These are phyloP conservation scores for Chitala chitala DNA, from an alignment of 2,113 vertebrate species.

Conservation along the genomic window DNA sequence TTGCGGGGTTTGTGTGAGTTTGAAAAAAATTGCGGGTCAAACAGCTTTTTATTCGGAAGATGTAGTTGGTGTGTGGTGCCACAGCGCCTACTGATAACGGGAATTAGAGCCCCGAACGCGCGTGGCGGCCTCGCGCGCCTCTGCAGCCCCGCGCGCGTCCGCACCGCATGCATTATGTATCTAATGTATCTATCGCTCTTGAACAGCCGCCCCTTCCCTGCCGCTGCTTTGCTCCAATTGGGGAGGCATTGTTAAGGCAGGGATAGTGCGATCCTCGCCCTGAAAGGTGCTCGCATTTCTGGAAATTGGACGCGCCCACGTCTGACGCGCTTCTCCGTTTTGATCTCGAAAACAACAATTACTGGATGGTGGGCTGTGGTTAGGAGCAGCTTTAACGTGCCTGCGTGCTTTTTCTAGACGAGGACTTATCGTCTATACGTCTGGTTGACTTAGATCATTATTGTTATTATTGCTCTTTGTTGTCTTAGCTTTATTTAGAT, in stretches of 20 bases:
- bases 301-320: not conserved
- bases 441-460: not conserved
- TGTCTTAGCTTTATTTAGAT: not conserved
- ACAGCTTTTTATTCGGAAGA: conserved; percentile 19
- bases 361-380: not conserved
- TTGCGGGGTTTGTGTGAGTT: not conserved
- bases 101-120: not conserved
- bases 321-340: not conserved
- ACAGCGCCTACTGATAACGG: conserved; percentile 3
- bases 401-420: not conserved
- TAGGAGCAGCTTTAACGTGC: not conserved
- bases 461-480: not conserved
- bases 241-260: not conserved
- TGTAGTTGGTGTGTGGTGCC: conserved; percentile 4
- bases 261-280: not conserved
- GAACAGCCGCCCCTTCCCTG: conserved; percentile 8
- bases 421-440: not conserved
- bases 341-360: not conserved
- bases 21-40: not conserved
- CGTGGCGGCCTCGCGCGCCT: not conserved
- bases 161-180: conserved; percentile 15
- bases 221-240: conserved; percentile 1
- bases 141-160: not conserved
- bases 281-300: not conserved
- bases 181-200: conserved; percentile 14